These are phyloP conservation scores for Marcusenius ussheri DNA, from an alignment of 2,113 vertebrate genomes.

Conservation along the genomic window DNA sequence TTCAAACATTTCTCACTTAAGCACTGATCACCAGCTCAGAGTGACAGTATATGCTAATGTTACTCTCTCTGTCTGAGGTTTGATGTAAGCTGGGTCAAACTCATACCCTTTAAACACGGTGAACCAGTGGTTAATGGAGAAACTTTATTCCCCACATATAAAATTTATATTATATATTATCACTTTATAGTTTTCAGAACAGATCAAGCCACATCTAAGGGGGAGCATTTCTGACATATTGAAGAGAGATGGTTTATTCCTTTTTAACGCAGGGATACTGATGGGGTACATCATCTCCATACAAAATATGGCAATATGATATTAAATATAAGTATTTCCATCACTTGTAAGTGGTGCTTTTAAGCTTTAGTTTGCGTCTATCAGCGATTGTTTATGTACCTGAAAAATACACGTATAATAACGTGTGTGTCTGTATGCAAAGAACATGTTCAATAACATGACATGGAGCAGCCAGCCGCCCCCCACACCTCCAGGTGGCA, in stretches of 20 bases:
- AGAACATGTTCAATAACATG: neutral
- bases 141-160: neutral
- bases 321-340: neutral
- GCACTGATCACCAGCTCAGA: neutral
- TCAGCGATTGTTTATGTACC: neutral
- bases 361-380: neutral
- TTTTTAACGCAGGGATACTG: neutral
- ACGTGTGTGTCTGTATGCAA: neutral
- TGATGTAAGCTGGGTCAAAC: neutral
- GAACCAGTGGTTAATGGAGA: conserved; percentile 2
- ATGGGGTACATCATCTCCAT: neutral
- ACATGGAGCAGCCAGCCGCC: neutral
- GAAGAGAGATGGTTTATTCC: neutral
- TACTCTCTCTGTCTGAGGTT: neutral
- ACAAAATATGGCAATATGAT: neutral
- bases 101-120: neutral
- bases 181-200: neutral
- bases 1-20: neutral
- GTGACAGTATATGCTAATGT: neutral
- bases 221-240: neutral
- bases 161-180: neutral
- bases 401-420: neutral
- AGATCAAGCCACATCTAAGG: conserved; percentile 30
- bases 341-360: neutral
- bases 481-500: neutral